Evolutionary conservation across 64 coral and sea anemone species (phyloP).

Genomic region (Montipora foliosa): DNA sequence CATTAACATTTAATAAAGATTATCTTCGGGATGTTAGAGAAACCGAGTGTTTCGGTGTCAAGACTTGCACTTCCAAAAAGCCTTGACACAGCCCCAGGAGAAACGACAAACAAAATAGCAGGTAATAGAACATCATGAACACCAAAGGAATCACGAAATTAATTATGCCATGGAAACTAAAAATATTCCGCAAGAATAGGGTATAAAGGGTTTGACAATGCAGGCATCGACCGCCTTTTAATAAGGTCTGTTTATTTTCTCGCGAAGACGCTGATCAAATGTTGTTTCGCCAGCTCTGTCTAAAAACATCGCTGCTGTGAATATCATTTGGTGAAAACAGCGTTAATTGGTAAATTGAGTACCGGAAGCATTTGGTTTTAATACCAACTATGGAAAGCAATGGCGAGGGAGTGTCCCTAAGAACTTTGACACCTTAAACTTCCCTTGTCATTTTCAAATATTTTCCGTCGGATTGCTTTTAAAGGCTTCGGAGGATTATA

Average conservation of each 20-base stretch:
- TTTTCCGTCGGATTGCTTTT: slow-evolving; percentile 23
- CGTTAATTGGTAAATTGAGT: slow-evolving; percentile 50
- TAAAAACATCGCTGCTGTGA: background rate
- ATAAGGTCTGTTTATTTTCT: too few relatives aligned
- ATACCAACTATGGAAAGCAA: background rate
- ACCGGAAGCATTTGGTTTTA: slow-evolving; percentile 17
- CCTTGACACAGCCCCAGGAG: too few relatives aligned
- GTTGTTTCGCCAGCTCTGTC: background rate
- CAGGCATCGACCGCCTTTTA: too few relatives aligned
- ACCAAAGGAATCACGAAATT: too few relatives aligned
- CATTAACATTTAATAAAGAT: too few relatives aligned
- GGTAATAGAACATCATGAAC: too few relatives aligned
- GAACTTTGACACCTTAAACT: background rate
- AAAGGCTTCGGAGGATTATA: slow-evolving; percentile 1
- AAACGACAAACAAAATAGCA: too few relatives aligned
- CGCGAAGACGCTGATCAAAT: background rate
- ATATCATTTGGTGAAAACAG: slow-evolving; percentile 10
- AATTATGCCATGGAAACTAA: background rate
- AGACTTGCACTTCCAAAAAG: too few relatives aligned
- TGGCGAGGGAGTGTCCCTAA: background rate
- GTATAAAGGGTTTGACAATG: background rate
- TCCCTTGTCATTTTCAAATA: background rate
- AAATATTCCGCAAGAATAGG: background rate
- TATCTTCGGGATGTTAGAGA: too few relatives aligned
- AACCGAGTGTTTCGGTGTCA: too few relatives aligned